Conservation (phyloP, 2,797 vertebrate genomes). For the Falco rusticolus region DNA sequence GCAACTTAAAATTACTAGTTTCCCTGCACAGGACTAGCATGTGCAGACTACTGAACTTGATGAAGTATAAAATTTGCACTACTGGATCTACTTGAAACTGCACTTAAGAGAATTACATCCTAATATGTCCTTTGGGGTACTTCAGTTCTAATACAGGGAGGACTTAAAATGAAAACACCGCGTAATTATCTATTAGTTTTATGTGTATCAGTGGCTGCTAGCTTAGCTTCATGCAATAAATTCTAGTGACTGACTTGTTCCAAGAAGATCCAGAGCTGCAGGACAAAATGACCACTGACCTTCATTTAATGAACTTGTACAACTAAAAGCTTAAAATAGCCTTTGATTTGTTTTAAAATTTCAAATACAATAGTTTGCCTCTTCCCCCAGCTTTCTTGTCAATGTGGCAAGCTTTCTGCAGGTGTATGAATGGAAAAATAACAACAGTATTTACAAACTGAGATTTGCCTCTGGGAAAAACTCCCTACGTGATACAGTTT, state of each 20-base stretch:
- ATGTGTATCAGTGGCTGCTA: neutral
- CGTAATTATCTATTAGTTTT: neutral
- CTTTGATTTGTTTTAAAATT: neutral
- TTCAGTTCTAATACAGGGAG: neutral
- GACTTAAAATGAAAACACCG: neutral
- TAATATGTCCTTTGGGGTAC: neutral
- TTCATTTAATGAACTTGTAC: neutral
- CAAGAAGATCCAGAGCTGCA: neutral
- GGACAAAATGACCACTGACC: neutral
- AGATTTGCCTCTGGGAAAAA: neutral
- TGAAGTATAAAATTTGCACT: neutral
- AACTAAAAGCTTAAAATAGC: neutral
- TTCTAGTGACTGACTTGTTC: neutral
- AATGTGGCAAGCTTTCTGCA: neutral
- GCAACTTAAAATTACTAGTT: neutral
- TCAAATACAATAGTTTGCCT: neutral
- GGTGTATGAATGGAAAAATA: neutral
- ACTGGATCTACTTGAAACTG: neutral
- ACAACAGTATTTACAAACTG: neutral
- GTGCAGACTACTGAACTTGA: neutral
- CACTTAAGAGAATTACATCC: neutral
- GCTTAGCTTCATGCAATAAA: neutral
- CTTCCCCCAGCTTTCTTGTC: neutral
- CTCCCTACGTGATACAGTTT: accelerated
- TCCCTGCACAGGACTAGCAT: neutral